Evolutionary conservation across 1,140 invertebrate species (phyloP), one percentile per base, ranked within the genome.

Genomic region (Conus betulinus): DNA sequence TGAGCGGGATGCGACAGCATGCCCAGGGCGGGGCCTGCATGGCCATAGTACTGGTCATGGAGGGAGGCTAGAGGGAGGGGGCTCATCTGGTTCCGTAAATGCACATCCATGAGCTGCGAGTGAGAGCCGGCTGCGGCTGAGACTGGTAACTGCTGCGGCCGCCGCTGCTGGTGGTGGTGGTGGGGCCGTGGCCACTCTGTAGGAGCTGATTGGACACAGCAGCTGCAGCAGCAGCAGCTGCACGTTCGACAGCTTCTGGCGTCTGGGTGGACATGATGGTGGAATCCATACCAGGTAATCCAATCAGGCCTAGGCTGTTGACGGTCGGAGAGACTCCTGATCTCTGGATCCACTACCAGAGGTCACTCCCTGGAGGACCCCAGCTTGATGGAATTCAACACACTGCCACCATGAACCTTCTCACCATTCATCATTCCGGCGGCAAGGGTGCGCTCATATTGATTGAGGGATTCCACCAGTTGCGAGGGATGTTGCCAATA

Each of bases 1-100:
- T 86, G 87, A 23, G 87, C 85, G n/a, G 76, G 89, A 20, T 87
- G 88, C 55, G 90, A 84, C 79, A 90, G 89, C 84, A 88, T 88
- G 15, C 88, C 83, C 27, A 76, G 67, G 63, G 53, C 53, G 25
- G 84, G 83, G 10, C 60, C 39, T n/a, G 84, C 39, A 52, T 86
- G 71, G 60, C 67, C 78, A 71, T 85, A 79, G 82, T 89, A 84
- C 81, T 88, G 89, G 83, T 89, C 84, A 79, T 88, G 89, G 76
- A 88, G 87, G 84, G 81, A 78, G 25, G 67, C 67, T 25, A 79
- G 51, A 15, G 13, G 8, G 13, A 51, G 8, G 27, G 74, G 55
- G 84, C 52, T 78, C 79, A 76, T 27, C 13, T 57, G 25, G 51
- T n/a, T 79, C 25, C 78, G 78, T 15, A 79, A 25, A 15, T 51